A percentile compares a stretch with the other conserved stretches of the same genome.
Evolutionary conservation across 2,888 invertebrate genomes (phyloP).

Genomic region (Ochropleura leucogaster): DNA sequence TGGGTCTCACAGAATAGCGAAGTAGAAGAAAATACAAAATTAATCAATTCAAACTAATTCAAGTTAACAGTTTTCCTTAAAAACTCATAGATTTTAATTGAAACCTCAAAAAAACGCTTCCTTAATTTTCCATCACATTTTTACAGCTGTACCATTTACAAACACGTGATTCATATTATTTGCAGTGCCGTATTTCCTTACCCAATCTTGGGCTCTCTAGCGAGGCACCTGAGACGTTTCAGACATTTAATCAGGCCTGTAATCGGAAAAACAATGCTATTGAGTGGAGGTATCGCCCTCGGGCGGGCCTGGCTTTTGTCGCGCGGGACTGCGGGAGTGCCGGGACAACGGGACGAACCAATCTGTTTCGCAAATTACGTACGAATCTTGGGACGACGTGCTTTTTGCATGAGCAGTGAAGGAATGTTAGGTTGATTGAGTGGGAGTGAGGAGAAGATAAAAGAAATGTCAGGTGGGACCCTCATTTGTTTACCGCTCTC

Average conservation of each 20-base stretch:
- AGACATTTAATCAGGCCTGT: slow-evolving; percentile 86
- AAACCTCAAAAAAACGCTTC: neutral
- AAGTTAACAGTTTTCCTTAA: neutral
- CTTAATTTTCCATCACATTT: slow-evolving; percentile 16
- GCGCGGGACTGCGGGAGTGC: slow-evolving; percentile 14
- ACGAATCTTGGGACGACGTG: slow-evolving; percentile 63
- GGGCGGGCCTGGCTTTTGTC: slow-evolving; percentile 66
- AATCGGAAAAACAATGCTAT: slow-evolving; percentile 87
- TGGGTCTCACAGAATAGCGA: too few relatives aligned
- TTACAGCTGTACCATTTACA: slow-evolving; percentile 12
- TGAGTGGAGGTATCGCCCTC: slow-evolving; percentile 72
- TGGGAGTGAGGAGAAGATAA: slow-evolving; percentile 51
- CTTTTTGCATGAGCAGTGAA: slow-evolving; percentile 64
- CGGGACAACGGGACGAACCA: slow-evolving; percentile 61
- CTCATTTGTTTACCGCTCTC: slow-evolving; percentile 25
- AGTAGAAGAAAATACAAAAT: too few relatives aligned
- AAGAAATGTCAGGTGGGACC: slow-evolving; percentile 44
- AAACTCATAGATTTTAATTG: slow-evolving; percentile 8
- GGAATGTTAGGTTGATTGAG: slow-evolving; percentile 60
- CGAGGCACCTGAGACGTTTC: slow-evolving; percentile 71
- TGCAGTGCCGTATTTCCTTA: slow-evolving; percentile 40
- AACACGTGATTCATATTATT: slow-evolving; percentile 45
- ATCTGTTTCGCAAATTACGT: slow-evolving; percentile 68
- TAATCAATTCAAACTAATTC: too few relatives aligned
- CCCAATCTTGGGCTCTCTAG: slow-evolving; percentile 44